Evolutionary conservation across 2,113 vertebrate species (phyloP), one percentile per base, ranked within the genome.

Genomic region (Menidia beryllina): DNA sequence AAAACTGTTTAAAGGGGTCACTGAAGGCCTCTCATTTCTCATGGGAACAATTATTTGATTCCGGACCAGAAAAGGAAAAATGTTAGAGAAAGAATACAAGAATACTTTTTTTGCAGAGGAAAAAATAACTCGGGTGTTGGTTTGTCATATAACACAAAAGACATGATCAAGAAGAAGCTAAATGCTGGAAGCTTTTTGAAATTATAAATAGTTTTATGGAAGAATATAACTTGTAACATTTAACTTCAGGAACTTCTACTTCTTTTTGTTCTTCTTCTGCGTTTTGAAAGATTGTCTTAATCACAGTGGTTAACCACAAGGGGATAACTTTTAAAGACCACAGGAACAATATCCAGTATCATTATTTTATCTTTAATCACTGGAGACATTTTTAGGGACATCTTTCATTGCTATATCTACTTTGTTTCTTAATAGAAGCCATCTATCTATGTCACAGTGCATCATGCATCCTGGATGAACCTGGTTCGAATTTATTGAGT

Each of bases 21-120:
- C 14, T 57, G 24, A 66, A 45, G n/a, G 69, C 12, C 36, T 27
- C 7, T 36, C 6, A 79, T 61, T 83, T 81, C 81, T 70, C 72
- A 84, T 75, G 76, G 74, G 79, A 73, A 79, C 47, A 66, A 69
- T 65, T 67, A 71, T 65, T 58, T 49, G 48, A 34, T 79, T 82
- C 30, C 38, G 11, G 23, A 66, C 15, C 45, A 70, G 62, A 57
- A 67, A 10, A 70, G 21, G 4, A 64, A 55, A 77, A 58, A 15
- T 41, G 14, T 7, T 64, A 14, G 7, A 56, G 38, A 19, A 47
- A 5, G 4, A 74, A 26, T 20, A 60, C 1, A 0, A 50, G 10
- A 4, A 67, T 66, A 50, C 38, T 61, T 77, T 60, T n/a, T 25
- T 50, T 14, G 0, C 9, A 26, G 52, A 12, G 57, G 36, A 61